Evolutionary conservation across 1,140 invertebrate genomes (phyloP), one percentile per base, ranked within the genome.

Genomic region (Trichonephila inaurata): DNA sequence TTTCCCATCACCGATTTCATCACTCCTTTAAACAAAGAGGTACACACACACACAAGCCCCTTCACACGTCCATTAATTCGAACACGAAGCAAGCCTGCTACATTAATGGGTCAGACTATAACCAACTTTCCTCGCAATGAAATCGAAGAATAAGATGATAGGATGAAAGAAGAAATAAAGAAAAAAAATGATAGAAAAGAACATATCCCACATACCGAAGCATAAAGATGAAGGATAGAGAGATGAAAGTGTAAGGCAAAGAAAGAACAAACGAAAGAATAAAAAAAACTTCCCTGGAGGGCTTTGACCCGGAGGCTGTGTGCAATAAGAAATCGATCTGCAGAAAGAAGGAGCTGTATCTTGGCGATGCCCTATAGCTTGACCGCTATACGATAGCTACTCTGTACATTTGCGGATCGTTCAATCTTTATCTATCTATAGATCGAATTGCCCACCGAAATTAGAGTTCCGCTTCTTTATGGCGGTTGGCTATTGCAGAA

Each of bases 241-340:
- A 87, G 16, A 87, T 64, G 60, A 87, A 87, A 64, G 24, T n/a
- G 5, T 62, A 87, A 77, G 28, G 16, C 0, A 64, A 64, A 19
- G 19, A 62, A 62, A 62, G 19, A 62, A 62, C 4, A 18, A 21
- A 62, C 19, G 61, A 62, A 77, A 77, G 69, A 28, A 33, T 28
- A 24, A 33, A 69, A 69, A 40, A 51, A 62, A 28, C 14, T 19
- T 14, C 21, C 62, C 87, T 61, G 6, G 87, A 89, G 87, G 87
- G 64, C 87, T 89, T 89, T 89, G 87, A 89, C 87, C 87, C 44
- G 69, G 16, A 24, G 69, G 28, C 87, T 40, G 62, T 61, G 61
- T 61, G 62, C 64, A 69, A 89, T 89, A 89, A 69, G 87, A 89
- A 89, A 89, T 89, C 87, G 87, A 89, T 89, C 87, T 33, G 33